Base-by-base conservation (phyloP, 2,888 invertebrate species). In the Cantharis flavilabris region DNA sequence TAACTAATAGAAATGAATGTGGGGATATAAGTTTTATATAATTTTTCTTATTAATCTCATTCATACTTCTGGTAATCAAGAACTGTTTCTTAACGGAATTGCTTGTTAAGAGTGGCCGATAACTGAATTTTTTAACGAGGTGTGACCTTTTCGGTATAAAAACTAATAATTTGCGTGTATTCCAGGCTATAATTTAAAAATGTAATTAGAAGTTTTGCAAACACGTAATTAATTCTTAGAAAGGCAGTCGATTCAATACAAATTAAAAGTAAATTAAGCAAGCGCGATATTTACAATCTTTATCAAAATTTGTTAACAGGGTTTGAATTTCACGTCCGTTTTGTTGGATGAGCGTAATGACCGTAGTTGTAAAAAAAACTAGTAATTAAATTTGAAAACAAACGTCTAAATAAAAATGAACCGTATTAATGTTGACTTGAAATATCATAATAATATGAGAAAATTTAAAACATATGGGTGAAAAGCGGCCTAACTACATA, bases 31-130 rank as follows among this genome's bases (percentile, higher is more conserved):
- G n/a, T n/a, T 49, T 33, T 13, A 13, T 13, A 13, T 13, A 5
- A 13, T 33, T 33, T 33, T 33, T 33, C 13, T 3, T 5, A 33
- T 33, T 30, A 5, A 13, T 13, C 33, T n/a, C 3, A 49, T 49
- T 49, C 49, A n/a, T n/a, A 49, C 49, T 89, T 83, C 79, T 77
- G 5, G 49, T 49, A 49, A 49, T 49, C n/a, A 49, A n/a, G 49
- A 49, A 49, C 49, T 49, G n/a, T 49, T 49, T 49, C n/a, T 49
- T 49, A 49, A 49, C 49, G 49, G 49, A 49, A 49, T 49, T 49
- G n/a, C 49, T 49, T 49, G 49, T 49, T 49, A 49, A 49, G 7
- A 49, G 49, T 49, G 49, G n/a, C n/a, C 49, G n/a, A 49, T 49
- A 49, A 49, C 49, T 49, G 49, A 49, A 7, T 49, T 49, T 49